phyloP scores from a whole-genome alignment of 2,113 vertebrate species.

The Fulmarus glacialis region DNA sequence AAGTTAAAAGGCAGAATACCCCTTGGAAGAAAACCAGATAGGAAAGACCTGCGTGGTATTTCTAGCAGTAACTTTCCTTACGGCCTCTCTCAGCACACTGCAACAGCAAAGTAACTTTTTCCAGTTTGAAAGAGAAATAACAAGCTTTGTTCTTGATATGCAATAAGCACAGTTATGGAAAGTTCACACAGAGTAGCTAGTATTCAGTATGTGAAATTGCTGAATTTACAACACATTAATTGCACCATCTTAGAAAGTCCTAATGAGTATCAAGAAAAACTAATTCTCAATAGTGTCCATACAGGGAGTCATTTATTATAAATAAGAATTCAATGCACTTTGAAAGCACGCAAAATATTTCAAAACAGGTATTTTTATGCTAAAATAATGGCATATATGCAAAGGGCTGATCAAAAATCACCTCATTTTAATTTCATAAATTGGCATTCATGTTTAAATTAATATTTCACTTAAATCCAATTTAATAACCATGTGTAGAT shows the following conservation, averaged over 20 bases:
- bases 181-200: not conserved
- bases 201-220: not conserved
- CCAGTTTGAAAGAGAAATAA: not conserved
- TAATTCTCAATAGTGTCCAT: not conserved
- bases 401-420: not conserved
- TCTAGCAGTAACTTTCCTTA: not conserved
- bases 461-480: not conserved
- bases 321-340: not conserved
- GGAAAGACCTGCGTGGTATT: not conserved
- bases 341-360: not conserved
- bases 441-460: not conserved
- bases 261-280: fast-evolving
- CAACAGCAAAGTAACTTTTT: not conserved
- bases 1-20: not conserved
- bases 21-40: not conserved
- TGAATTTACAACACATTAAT: not conserved
- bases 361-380: not conserved
- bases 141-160: not conserved
- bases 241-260: not conserved
- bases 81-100: fast-evolving
- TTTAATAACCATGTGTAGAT: not conserved
- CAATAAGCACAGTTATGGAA: not conserved
- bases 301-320: not conserved
- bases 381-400: not conserved
- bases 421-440: not conserved